These are phyloP conservation scores for Leucoptera coffeella DNA, from an alignment of 2,888 invertebrate genomes.

Conservation along the genomic window DNA sequence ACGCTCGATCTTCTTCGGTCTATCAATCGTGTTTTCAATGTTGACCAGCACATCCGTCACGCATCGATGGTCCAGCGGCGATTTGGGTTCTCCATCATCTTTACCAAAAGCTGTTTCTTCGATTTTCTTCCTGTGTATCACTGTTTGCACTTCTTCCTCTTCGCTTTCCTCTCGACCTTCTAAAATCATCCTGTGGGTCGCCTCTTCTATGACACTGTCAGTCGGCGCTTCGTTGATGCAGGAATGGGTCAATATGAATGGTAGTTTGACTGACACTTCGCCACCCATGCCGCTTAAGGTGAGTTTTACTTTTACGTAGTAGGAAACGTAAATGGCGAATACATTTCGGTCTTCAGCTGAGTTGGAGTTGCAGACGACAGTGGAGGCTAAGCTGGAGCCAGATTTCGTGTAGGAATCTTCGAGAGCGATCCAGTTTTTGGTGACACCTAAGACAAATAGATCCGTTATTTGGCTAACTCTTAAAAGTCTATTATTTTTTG, in stretches of 20 bases:
- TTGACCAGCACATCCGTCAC: conserved; percentile 39
- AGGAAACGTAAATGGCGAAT: conserved; percentile 86
- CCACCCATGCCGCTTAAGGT: conserved; percentile 77
- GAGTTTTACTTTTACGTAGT: conserved; percentile 84
- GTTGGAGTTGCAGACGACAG: conserved; percentile 44
- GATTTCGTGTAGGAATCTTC: conserved; percentile 75
- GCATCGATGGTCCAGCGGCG: conserved; percentile 26
- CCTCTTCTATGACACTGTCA: conserved; percentile 45
- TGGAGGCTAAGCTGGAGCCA: conserved; percentile 57
- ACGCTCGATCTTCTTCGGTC: conserved; percentile 30
- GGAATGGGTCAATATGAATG: conserved; percentile 73
- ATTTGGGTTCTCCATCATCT: conserved; percentile 22
- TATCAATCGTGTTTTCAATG: conserved; percentile 31
- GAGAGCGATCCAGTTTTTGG: conserved; percentile 88
- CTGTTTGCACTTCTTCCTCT: conserved; percentile 25
- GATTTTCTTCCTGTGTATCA: conserved; percentile 23
- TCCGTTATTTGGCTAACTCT: not conserved
- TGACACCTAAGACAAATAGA: conserved; percentile 51
- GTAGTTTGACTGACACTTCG: conserved; percentile 70
- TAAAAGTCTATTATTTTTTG: not conserved
- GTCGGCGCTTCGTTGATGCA: conserved; percentile 57
- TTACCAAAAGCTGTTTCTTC: conserved; percentile 16
- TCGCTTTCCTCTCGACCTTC: conserved; percentile 42
- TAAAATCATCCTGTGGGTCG: conserved; percentile 37
- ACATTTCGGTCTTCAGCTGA: conserved; percentile 74